phyloP scores from a whole-genome alignment of 2,888 invertebrate genomes.

The Drosophila helvetica region DNA sequence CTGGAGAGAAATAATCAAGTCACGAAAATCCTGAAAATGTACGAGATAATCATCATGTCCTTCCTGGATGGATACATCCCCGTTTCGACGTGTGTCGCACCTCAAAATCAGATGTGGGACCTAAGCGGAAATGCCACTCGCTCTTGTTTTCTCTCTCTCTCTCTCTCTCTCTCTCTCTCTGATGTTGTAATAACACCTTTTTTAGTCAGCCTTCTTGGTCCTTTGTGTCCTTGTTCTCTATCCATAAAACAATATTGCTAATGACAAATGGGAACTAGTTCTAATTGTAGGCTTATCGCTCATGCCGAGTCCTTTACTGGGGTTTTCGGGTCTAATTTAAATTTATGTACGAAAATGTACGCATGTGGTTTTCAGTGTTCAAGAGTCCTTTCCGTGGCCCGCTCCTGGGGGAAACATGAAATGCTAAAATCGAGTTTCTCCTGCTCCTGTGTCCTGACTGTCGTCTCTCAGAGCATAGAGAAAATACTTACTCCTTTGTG shows the following conservation, averaged over 20 bases:
- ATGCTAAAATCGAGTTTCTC: conserved; percentile 22
- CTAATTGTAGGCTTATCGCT: conserved; percentile 45
- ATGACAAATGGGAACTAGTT: conserved; percentile 49
- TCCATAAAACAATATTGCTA: conserved; percentile 52
- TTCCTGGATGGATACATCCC: not conserved
- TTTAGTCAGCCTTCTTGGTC: conserved; percentile 3
- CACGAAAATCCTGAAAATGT: conserved; percentile 67
- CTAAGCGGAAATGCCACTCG: conserved; percentile 12
- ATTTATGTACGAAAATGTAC: conserved; percentile 30
- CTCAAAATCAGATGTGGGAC: conserved; percentile 24
- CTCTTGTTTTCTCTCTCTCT: no score
- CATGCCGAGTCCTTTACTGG: conserved; percentile 28
- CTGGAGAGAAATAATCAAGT: conserved; percentile 67
- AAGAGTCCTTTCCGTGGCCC: conserved; percentile 1
- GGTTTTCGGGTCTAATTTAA: conserved; percentile 33
- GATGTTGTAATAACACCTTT: conserved; percentile 39
- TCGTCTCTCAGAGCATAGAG: not conserved
- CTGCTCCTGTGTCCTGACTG: not conserved
- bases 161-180: not conserved
- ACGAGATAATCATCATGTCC: conserved; percentile 66
- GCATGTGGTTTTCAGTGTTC: conserved; percentile 13
- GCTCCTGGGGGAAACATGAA: conserved; percentile 29
- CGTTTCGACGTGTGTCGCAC: not conserved
- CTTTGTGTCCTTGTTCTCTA: conserved; percentile 3
- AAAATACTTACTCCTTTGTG: no score